Conservation (phyloP, 2,797 vertebrate species). For the Rhodeus uyekii region DNA sequence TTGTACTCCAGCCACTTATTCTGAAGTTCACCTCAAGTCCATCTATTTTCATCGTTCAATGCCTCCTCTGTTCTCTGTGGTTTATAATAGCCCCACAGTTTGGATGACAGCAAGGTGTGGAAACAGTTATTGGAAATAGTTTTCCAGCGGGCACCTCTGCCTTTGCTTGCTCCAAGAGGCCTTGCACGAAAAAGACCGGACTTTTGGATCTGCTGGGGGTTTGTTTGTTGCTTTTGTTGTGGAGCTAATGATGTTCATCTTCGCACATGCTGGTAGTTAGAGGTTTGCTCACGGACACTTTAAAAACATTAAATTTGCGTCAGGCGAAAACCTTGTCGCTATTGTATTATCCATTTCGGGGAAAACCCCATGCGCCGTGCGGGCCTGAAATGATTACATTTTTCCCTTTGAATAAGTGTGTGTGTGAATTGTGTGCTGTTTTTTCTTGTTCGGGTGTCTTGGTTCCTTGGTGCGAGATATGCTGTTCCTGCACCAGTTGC, state of each 20-base stretch:
- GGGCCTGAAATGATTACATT: constrained; percentile 12
- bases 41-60: constrained; percentile 54
- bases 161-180: neutral
- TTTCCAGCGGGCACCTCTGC: constrained; percentile 23
- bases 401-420: constrained; percentile 10
- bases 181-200: neutral
- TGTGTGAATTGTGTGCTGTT: constrained; percentile 1
- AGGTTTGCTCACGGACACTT: neutral
- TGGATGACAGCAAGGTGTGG: constrained; percentile 42
- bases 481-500: constrained; percentile 66
- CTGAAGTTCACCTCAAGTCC: constrained; percentile 54
- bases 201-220: constrained; percentile 34
- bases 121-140: constrained; percentile 51
- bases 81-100: constrained; percentile 41
- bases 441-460: constrained; percentile 14
- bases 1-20: constrained; percentile 39
- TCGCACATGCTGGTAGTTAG: constrained; percentile 34
- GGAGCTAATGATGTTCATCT: constrained; percentile 16
- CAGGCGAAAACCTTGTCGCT: neutral
- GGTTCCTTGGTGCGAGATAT: constrained; percentile 49
- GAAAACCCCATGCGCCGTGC: constrained; percentile 20
- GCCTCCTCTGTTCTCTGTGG: constrained; percentile 54
- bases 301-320: constrained; percentile 7
- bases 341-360: constrained; percentile 22
- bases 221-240: constrained; percentile 28